phyloP scores from a whole-genome alignment of 1,140 invertebrate genomes.

The Druon quercuslanigerum region DNA sequence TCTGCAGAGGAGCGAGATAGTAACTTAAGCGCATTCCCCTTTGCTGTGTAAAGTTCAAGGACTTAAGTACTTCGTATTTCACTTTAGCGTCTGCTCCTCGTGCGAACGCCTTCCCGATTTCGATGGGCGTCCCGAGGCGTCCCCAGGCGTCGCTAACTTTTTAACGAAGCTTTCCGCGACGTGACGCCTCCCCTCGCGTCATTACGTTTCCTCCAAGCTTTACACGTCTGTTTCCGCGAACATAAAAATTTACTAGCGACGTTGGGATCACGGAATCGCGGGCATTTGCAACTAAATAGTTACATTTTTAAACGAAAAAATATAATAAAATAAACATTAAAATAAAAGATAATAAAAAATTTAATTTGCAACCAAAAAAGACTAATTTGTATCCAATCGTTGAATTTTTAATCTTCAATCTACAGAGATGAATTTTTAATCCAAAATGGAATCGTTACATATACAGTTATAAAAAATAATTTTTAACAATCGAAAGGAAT shows the following conservation, averaged over 20 bases:
- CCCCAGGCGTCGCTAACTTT: constrained; percentile 30
- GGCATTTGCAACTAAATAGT: background rate
- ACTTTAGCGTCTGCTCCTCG: constrained; percentile 27
- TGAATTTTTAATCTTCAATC: no score
- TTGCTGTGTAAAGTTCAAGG: constrained; percentile 25
- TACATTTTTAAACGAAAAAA: no score
- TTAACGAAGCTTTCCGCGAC: constrained; percentile 31
- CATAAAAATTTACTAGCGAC: background rate
- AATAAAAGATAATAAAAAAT: no score
- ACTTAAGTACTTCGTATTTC: constrained; percentile 31
- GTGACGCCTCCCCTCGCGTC: background rate
- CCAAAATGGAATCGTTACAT: no score
- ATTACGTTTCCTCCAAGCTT: constrained; percentile 15
- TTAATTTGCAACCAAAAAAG: no score
- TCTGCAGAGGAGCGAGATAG: constrained; percentile 1
- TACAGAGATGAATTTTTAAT: no score
- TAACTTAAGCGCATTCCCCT: constrained; percentile 27
- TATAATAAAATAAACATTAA: no score
- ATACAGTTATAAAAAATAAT: no score
- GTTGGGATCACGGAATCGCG: background rate
- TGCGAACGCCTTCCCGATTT: constrained; percentile 30
- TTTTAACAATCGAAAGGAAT: no score
- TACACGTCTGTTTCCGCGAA: background rate
- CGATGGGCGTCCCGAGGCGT: constrained; percentile 26
- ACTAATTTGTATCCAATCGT: no score